These are phyloP conservation scores for Nesoenas mayeri DNA, from an alignment of 2,113 vertebrate genomes.

Conservation along the genomic window DNA sequence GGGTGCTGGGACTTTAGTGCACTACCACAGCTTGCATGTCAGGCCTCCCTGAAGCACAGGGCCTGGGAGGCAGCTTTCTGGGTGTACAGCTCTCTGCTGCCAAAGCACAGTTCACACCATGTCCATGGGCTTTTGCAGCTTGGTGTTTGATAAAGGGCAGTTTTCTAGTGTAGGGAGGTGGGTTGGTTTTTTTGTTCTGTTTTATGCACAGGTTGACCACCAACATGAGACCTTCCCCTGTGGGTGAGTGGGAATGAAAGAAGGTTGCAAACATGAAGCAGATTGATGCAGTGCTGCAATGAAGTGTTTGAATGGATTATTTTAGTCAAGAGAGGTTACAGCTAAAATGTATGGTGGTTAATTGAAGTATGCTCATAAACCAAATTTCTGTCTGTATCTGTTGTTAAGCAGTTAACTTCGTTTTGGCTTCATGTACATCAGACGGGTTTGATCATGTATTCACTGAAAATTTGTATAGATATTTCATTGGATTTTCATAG, in stretches of 20 bases:
- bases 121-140: background rate
- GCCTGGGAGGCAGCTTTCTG: background rate
- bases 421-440: background rate
- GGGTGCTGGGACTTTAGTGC: background rate
- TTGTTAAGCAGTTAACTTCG: background rate
- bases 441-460: background rate
- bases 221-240: background rate
- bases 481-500: background rate
- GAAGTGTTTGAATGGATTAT: background rate
- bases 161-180: background rate
- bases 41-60: too few species aligned
- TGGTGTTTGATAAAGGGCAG: background rate
- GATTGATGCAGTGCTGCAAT: background rate
- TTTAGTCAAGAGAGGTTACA: background rate
- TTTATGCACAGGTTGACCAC: background rate
- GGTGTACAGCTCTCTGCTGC: background rate
- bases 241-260: background rate
- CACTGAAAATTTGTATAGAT: background rate
- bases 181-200: too few species aligned
- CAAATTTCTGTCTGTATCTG: background rate
- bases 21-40: fast-evolving
- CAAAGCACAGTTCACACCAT: background rate
- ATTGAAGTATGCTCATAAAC: background rate
- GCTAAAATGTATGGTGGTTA: background rate
- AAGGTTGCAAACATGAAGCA: background rate